A percentile compares a stretch with the other conserved stretches of the same genome.
Conservation (phyloP, 2,888 invertebrate genomes). For the Pollenia angustigena region DNA sequence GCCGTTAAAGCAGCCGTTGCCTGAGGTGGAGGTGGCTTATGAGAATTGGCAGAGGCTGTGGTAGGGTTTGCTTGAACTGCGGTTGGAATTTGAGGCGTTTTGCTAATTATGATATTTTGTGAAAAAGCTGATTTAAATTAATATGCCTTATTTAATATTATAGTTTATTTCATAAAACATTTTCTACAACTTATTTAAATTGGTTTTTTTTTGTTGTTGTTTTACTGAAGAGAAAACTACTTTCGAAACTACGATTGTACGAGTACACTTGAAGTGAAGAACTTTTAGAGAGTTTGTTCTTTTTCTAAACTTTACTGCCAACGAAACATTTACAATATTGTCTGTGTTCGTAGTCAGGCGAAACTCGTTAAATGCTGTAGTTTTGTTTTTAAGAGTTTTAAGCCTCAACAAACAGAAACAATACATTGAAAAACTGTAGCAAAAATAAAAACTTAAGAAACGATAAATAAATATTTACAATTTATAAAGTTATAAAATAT, state of each 20-base stretch:
- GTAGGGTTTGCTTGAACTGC: not conserved
- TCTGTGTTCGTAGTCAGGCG: constrained; percentile 34
- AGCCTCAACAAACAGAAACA: constrained; percentile 17
- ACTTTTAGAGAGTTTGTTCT: not conserved
- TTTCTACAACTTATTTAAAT: not conserved
- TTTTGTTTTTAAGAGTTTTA: constrained; percentile 32
- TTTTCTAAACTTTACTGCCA: constrained; percentile 8
- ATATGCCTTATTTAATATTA: constrained; percentile 18
- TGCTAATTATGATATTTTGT: constrained; percentile 64
- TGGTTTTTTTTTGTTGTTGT: not conserved
- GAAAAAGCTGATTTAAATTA: constrained; percentile 60
- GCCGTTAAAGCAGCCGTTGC: constrained; percentile 45
- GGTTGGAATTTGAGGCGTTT: constrained; percentile 21
- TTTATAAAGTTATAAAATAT: constrained; percentile 54
- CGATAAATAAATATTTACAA: constrained; percentile 52
- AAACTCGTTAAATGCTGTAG: constrained; percentile 21
- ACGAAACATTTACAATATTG: constrained; percentile 20
- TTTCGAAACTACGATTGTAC: constrained; percentile 36
- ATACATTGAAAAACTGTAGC: not conserved
- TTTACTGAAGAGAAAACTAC: constrained; percentile 24
- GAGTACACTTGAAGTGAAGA: not conserved
- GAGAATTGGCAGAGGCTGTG: not conserved
- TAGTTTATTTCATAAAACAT: constrained; percentile 3
- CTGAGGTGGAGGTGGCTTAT: constrained; percentile 30
- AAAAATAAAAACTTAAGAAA: not conserved